Base-by-base conservation (phyloP, 2,113 vertebrate genomes). In the Amblyornis subalaris region DNA sequence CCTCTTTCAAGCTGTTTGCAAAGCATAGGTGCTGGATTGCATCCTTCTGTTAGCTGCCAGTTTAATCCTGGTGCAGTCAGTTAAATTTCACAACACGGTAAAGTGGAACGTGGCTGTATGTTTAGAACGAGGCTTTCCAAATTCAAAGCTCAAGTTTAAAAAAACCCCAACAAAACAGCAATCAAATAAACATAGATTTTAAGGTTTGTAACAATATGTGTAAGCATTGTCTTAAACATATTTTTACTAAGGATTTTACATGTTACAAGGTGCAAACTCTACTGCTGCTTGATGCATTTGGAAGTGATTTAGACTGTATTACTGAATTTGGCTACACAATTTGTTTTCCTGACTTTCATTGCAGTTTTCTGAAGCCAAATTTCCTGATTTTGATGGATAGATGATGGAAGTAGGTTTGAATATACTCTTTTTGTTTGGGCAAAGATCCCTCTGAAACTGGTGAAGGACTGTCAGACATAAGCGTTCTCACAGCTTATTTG, bases 161-260 rank as follows among this genome's bases (percentile, higher is more conserved):
- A 80, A 22, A 29, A 0, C 1, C 10, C 13, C 20, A 28, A 8
- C 6, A 6, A 17, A 42, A 2, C 17, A 62, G 3, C 4, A 62
- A 47, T 23, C 6, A 55, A 79, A 75, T 42, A 50, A 75, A 13
- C 5, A 29, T 71, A 69, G 31, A 45, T 1, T 1, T 84, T 54
- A 44, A 18, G 4, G 1, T 54, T 7, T 45, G 4, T 33, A 24
- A 61, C 11, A 50, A 3, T 8, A 44, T 29, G 21, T 40, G 33
- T 36, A 66, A 89, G 5, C 4, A 18, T 35, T 82, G 6, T 31
- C 12, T 76, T 38, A 38, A 8, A 38, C 36, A 38, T 38, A 10
- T 38, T 38, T 38, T 38, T 38, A 38, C 36, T 8, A 38, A 38
- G 45, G 26, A 51, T 64, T 22, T 50, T 38, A 36, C 3, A n/a